A percentile compares a stretch with the other conserved stretches of the same genome.
phyloP scores from a whole-genome alignment of 2,113 vertebrate species.

The Podarcis muralis region DNA sequence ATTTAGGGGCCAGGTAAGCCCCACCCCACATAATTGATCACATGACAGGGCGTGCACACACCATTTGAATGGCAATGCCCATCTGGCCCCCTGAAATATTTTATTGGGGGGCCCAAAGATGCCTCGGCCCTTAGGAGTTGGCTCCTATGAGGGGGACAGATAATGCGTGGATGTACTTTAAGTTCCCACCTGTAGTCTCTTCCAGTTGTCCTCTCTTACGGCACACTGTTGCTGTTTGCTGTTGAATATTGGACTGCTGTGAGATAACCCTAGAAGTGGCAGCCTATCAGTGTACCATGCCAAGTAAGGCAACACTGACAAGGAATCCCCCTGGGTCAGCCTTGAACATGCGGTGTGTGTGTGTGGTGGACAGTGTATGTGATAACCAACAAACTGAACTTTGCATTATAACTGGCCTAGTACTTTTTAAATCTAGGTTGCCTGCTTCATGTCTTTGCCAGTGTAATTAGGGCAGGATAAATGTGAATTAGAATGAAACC shows the following conservation, averaged over 20 bases:
- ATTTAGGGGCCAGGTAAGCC: too few species aligned
- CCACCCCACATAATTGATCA: too few species aligned
- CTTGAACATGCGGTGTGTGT: background rate
- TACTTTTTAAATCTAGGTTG: slow-evolving; percentile 13
- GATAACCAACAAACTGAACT: background rate
- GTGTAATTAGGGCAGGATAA: slow-evolving; percentile 16
- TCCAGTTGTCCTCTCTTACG: background rate
- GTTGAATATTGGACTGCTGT: background rate
- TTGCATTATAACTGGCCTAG: background rate
- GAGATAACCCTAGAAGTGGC: background rate
- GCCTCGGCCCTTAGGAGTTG: too few species aligned
- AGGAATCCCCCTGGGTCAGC: background rate
- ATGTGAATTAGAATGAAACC: slow-evolving; percentile 15
- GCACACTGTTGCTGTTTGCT: background rate
- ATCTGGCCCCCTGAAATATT: too few species aligned
- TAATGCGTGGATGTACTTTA: background rate
- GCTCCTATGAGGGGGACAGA: background rate
- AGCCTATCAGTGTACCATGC: background rate
- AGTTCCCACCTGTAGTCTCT: background rate
- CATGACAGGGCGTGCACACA: too few species aligned
- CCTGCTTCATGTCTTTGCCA: background rate
- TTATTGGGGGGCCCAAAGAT: too few species aligned
- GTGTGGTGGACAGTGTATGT: background rate
- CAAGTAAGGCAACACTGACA: background rate
- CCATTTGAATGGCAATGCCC: too few species aligned